Evolutionary conservation across 2,888 invertebrate species (phyloP).

Genomic region (Eremobia ochroleuca): DNA sequence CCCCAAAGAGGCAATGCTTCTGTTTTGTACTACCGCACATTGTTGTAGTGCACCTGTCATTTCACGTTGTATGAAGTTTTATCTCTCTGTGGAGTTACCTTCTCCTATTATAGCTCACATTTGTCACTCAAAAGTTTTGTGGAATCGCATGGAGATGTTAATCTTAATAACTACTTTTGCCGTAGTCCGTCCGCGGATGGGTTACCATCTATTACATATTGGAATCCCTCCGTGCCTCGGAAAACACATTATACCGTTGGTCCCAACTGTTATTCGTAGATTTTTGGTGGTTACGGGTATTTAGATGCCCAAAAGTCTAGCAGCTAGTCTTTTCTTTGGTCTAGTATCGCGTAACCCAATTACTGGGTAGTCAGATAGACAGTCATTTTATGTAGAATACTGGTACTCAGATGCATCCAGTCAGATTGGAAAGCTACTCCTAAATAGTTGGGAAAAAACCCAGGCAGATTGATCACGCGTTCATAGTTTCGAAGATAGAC

Average conservation of each 20-base stretch:
- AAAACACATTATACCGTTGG: not conserved
- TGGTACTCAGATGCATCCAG: no score
- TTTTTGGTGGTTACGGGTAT: not conserved
- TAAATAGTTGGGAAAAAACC: no score
- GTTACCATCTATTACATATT: not conserved
- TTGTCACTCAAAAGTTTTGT: not conserved
- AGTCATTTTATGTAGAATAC: not conserved
- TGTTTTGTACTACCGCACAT: not conserved
- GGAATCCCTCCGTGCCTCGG: not conserved
- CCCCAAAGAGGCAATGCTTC: not conserved
- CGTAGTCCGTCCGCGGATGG: not conserved
- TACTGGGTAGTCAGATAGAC: not conserved
- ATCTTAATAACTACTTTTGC: not conserved
- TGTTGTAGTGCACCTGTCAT: not conserved
- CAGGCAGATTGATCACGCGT: no score
- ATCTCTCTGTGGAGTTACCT: not conserved
- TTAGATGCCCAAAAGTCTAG: not conserved
- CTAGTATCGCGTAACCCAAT: not conserved
- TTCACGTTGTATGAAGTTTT: not conserved
- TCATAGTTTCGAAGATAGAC: no score
- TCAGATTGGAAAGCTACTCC: no score
- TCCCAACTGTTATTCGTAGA: not conserved
- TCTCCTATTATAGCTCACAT: no score
- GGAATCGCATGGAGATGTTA: not conserved
- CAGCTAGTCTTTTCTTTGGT: not conserved